Percentiles rank a stretch among this genome's conserved stretches.
Conservation (phyloP, 92 coral and sea anemone genomes). For the Zoanthus gigantus region DNA sequence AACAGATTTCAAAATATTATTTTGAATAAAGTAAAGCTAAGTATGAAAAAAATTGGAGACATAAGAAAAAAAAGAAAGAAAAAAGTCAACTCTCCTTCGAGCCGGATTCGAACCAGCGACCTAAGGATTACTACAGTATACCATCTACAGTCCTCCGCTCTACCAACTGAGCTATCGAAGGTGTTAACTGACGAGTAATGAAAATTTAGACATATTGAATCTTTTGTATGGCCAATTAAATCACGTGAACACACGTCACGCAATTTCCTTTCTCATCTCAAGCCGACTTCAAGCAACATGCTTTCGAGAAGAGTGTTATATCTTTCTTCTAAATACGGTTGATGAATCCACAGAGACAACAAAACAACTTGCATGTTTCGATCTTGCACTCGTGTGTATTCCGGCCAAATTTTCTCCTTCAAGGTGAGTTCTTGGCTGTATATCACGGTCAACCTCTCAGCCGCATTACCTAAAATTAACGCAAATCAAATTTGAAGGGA, state of each 20-base stretch:
- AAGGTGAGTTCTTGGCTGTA: constrained; percentile 77
- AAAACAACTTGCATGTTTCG: constrained; percentile 82
- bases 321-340: constrained; percentile 82
- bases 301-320: constrained; percentile 77
- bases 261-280: constrained; percentile 31
- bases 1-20: too few species aligned
- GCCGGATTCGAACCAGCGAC: constrained; percentile 87
- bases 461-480: constrained; percentile 68
- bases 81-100: constrained; percentile 63
- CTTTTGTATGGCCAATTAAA: not conserved
- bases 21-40: not conserved
- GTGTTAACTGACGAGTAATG: not conserved
- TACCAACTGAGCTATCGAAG: constrained; percentile 67
- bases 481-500: not conserved
- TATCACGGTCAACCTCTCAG: constrained; percentile 74
- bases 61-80: not conserved
- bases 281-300: constrained; percentile 88
- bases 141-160: constrained; percentile 68
- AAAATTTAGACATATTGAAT: not conserved
- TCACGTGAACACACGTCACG: not conserved
- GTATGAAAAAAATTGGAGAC: not conserved
- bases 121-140: constrained; percentile 52
- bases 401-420: constrained; percentile 82
- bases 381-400: constrained; percentile 72
- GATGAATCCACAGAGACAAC: constrained; percentile 91